Conservation (phyloP, 2,888 invertebrate genomes). For the Hesperia comma region DNA sequence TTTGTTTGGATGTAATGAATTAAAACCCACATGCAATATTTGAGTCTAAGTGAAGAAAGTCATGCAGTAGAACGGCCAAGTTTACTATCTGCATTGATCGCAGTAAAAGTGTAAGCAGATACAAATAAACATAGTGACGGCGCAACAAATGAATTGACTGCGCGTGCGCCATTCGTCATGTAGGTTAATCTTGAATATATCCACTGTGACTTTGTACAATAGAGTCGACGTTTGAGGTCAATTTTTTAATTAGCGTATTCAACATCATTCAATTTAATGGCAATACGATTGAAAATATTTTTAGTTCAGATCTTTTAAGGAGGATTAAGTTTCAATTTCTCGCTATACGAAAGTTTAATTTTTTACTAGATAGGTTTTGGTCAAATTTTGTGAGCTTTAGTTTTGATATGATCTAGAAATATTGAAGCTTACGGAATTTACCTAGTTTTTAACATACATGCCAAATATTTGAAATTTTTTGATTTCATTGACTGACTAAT, state of each 20-base stretch:
- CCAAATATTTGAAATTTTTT: too few species aligned
- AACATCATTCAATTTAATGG: not conserved
- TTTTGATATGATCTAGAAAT: too few species aligned
- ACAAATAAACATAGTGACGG: slow-evolving; percentile 9
- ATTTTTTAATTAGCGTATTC: not conserved
- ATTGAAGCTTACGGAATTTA: too few species aligned
- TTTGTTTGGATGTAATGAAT: too few species aligned
- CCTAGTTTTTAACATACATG: too few species aligned
- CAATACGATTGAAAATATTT: not conserved
- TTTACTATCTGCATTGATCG: slow-evolving; percentile 17
- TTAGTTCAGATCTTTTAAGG: not conserved
- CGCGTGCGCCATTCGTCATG: not conserved
- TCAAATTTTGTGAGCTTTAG: too few species aligned
- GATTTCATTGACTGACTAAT: too few species aligned
- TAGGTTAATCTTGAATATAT: slow-evolving; percentile 5
- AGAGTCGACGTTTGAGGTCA: not conserved
- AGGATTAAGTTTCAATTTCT: not conserved
- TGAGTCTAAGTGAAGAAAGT: not conserved
- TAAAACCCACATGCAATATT: too few species aligned
- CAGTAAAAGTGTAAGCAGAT: slow-evolving; percentile 18
- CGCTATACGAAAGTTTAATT: not conserved
- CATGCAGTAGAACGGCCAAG: not conserved
- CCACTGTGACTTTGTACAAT: not conserved
- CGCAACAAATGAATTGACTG: slow-evolving; percentile 1
- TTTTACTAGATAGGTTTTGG: not conserved